Conservation (phyloP, 2,113 vertebrate genomes). For the Sterrhoptilus dennistouni region DNA sequence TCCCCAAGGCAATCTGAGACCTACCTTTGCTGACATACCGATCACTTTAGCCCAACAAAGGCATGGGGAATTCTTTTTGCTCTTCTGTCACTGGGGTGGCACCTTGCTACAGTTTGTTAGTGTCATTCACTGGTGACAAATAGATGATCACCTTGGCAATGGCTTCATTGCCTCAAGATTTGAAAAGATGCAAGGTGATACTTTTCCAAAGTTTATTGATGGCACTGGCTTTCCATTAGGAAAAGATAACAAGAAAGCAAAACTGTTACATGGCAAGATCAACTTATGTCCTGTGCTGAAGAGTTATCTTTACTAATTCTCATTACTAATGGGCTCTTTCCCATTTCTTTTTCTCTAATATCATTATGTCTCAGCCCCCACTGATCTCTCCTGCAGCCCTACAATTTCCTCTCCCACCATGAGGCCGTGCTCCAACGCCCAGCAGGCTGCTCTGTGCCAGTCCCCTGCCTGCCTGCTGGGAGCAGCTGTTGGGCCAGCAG, state of each 20-base stretch:
- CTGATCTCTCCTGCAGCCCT: background rate
- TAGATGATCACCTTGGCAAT: background rate
- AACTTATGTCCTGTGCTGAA: background rate
- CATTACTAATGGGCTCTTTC: background rate
- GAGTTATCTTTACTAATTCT: background rate
- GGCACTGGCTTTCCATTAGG: background rate
- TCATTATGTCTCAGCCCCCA: background rate
- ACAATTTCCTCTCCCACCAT: background rate
- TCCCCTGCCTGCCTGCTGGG: background rate
- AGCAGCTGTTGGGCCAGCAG: background rate
- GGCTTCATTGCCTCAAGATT: background rate
- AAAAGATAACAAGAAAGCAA: background rate
- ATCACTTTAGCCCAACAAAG: background rate
- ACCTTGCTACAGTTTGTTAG: background rate
- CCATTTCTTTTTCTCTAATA: background rate
- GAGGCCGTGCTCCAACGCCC: rapidly evolving
- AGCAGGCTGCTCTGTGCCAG: rapidly evolving
- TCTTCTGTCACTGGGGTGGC: background rate
- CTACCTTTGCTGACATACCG: background rate
- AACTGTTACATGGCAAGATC: background rate
- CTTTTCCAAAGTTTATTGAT: background rate
- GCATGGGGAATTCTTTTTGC: background rate
- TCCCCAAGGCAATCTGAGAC: background rate
- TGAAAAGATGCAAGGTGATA: background rate
- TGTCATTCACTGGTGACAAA: background rate